Evolutionary conservation across 1,140 invertebrate species (phyloP).

Genomic region (Papilio aristodemus): DNA sequence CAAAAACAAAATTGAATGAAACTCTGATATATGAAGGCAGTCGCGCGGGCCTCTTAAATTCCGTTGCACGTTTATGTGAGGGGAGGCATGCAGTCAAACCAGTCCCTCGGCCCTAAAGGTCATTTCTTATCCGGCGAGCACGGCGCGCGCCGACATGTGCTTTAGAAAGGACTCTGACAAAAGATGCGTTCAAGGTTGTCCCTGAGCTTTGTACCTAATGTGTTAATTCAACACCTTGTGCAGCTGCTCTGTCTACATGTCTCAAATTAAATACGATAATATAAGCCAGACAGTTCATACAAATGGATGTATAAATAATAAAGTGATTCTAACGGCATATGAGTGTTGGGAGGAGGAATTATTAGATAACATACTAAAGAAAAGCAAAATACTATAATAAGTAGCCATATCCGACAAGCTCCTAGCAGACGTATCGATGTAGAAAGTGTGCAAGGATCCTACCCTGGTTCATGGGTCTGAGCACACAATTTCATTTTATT

Average conservation of each 20-base stretch:
- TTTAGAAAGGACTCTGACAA: conserved; percentile 33
- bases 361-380: too few relatives aligned
- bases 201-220: conserved; percentile 14
- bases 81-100: conserved; percentile 65
- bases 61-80: conserved; percentile 36
- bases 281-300: background rate
- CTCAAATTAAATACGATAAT: background rate
- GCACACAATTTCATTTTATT: too few relatives aligned
- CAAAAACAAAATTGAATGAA: conserved; percentile 21
- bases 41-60: conserved; percentile 42
- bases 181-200: conserved; percentile 34
- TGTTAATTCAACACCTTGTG: conserved; percentile 1
- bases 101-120: conserved; percentile 64
- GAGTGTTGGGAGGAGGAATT: too few relatives aligned
- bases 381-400: too few relatives aligned
- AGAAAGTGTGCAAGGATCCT: too few relatives aligned
- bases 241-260: background rate
- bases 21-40: conserved; percentile 23
- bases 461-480: too few relatives aligned
- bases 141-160: conserved; percentile 38
- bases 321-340: background rate
- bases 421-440: too few relatives aligned
- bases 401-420: too few relatives aligned
- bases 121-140: conserved; percentile 62
- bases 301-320: background rate